Conservation (phyloP, 2,113 vertebrate genomes). For the Climacteris rufus region DNA sequence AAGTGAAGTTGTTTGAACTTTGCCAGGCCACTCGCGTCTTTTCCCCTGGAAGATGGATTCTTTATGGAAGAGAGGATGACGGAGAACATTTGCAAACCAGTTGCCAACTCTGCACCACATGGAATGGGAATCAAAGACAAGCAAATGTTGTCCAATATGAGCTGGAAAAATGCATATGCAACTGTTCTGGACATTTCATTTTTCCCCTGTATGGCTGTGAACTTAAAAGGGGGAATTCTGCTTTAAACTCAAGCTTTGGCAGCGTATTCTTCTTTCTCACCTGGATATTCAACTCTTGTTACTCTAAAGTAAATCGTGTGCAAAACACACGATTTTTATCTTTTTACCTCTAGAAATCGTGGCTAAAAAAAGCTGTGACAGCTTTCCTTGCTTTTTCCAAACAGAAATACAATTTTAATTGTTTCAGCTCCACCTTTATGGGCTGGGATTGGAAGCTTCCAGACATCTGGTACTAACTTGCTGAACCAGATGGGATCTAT, state of each 20-base stretch:
- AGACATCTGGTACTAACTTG: slow-evolving; percentile 37
- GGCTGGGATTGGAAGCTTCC: neutral
- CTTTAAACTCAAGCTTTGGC: neutral
- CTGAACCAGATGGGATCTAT: slow-evolving; percentile 36
- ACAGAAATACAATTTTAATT: slow-evolving; percentile 6
- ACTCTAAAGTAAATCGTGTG: neutral
- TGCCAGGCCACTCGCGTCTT: neutral
- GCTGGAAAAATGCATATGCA: neutral
- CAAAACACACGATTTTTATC: neutral
- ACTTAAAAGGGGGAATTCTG: neutral
- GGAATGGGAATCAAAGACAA: neutral
- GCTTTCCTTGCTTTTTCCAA: neutral
- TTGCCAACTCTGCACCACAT: neutral
- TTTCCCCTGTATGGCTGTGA: neutral
- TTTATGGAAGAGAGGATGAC: neutral
- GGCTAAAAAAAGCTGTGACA: neutral
- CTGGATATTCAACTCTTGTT: neutral
- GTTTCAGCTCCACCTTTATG: slow-evolving; percentile 26
- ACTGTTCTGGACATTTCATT: neutral
- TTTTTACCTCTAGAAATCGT: neutral
- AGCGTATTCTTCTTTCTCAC: neutral
- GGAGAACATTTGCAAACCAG: neutral
- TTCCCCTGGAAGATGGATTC: neutral
- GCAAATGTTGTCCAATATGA: neutral
- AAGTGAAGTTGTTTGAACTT: neutral